These are phyloP conservation scores for Pantherophis vulpinus DNA, from an alignment of 2,797 vertebrate genomes.

Conservation along the genomic window DNA sequence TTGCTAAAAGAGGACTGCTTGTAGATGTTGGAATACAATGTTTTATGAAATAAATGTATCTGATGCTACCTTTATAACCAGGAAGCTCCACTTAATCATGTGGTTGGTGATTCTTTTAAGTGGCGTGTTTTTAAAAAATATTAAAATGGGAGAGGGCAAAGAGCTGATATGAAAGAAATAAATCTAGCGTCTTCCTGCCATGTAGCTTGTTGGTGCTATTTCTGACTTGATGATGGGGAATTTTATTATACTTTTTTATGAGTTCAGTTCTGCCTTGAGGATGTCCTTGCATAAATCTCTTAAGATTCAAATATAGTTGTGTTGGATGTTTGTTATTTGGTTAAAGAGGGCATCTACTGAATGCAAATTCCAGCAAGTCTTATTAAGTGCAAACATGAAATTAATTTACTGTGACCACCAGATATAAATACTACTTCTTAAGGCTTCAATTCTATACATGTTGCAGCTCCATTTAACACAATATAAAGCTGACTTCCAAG, in stretches of 20 bases:
- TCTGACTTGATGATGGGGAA: not conserved
- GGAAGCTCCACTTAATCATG: not conserved
- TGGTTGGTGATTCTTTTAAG: not conserved
- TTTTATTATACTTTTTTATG: not conserved
- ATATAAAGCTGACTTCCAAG: not conserved
- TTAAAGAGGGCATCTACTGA: not conserved
- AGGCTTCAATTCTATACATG: not conserved
- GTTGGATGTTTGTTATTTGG: not conserved
- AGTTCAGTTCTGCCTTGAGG: not conserved
- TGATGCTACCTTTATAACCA: not conserved
- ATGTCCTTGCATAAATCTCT: not conserved
- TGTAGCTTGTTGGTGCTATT: not conserved
- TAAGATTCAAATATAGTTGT: not conserved
- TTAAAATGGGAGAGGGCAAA: not conserved
- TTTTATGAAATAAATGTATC: not conserved
- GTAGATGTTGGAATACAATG: not conserved
- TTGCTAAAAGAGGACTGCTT: not conserved
- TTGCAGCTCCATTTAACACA: not conserved
- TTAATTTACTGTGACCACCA: not conserved
- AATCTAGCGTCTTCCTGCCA: not conserved
- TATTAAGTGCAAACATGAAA: not conserved
- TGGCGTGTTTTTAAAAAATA: no score
- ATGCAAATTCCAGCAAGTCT: not conserved
- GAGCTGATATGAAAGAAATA: not conserved
- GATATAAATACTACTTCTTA: not conserved